phyloP scores from a whole-genome alignment of 2,888 invertebrate genomes.

The Rambutsinella grinnellia region DNA sequence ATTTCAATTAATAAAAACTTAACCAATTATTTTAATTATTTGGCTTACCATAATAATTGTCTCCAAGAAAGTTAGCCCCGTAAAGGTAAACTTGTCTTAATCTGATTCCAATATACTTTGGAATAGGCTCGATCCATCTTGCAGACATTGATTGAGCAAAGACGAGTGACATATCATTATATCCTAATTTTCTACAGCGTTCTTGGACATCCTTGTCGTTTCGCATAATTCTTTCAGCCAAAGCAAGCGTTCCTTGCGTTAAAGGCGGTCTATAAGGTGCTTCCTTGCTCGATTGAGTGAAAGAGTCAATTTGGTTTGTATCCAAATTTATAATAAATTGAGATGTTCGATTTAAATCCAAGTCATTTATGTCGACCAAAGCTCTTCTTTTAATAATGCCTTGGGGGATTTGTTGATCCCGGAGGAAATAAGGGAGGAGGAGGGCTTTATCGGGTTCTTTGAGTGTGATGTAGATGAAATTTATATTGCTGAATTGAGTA shows the following conservation, averaged over 20 bases:
- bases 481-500: neutral
- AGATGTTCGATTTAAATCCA: neutral
- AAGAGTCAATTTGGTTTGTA: slow-evolving; percentile 23
- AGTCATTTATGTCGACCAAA: slow-evolving; percentile 29
- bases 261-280: slow-evolving; percentile 20
- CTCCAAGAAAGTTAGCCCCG: slow-evolving; percentile 2
- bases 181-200: slow-evolving; percentile 48
- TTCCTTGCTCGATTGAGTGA: too few relatives aligned
- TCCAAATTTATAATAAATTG: slow-evolving; percentile 41
- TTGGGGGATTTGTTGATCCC: slow-evolving; percentile 17
- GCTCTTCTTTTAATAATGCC: slow-evolving; percentile 20
- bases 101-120: neutral
- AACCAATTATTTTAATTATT: too few relatives aligned
- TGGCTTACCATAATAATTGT: slow-evolving; percentile 18
- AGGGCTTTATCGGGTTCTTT: slow-evolving; percentile 30
- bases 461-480: slow-evolving; percentile 32
- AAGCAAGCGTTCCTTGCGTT: slow-evolving; percentile 31
- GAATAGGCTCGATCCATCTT: slow-evolving; percentile 1
- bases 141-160: too few relatives aligned
- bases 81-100: slow-evolving; percentile 9
- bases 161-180: slow-evolving; percentile 55
- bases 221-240: slow-evolving; percentile 53
- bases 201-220: slow-evolving; percentile 43
- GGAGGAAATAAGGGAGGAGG: slow-evolving; percentile 33
- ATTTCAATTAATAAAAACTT: too few relatives aligned